A percentile compares a stretch with the other conserved stretches of the same genome.
Evolutionary conservation across 1,140 invertebrate genomes (phyloP).

Genomic region (Lordiphosa mommai): DNA sequence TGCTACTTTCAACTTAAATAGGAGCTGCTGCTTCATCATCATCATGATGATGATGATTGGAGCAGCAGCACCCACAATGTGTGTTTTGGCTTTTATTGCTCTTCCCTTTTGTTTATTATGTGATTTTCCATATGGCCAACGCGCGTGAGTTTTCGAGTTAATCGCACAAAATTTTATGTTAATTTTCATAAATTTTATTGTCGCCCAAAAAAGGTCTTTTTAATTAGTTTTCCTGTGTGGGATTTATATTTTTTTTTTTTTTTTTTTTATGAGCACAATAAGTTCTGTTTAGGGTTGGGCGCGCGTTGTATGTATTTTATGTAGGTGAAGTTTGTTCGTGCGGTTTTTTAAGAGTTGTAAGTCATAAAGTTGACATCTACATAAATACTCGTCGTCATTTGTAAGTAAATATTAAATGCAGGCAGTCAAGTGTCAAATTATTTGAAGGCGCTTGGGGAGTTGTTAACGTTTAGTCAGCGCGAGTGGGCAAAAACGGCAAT

Average conservation of each 20-base stretch:
- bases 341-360: slow-evolving; percentile 65
- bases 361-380: slow-evolving; percentile 56
- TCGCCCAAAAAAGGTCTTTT: slow-evolving; percentile 66
- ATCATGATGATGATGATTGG: slow-evolving; percentile 23
- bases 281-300: slow-evolving; percentile 37
- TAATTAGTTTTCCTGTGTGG: slow-evolving; percentile 68
- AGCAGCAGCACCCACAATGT: slow-evolving; percentile 26
- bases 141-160: slow-evolving; percentile 64
- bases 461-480: slow-evolving; percentile 53
- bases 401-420: slow-evolving; percentile 6
- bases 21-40: slow-evolving; percentile 33
- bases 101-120: slow-evolving; percentile 72
- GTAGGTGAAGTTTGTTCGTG: slow-evolving; percentile 11
- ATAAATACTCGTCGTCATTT: slow-evolving; percentile 35
- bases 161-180: slow-evolving; percentile 77
- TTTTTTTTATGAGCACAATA: slow-evolving; percentile 36
- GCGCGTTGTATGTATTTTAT: background rate
- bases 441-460: slow-evolving; percentile 58
- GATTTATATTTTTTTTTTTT: slow-evolving; percentile 39
- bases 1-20: slow-evolving; percentile 37
- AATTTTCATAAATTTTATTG: slow-evolving; percentile 79
- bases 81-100: slow-evolving; percentile 72
- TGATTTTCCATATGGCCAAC: slow-evolving; percentile 68
- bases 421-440: slow-evolving; percentile 73
- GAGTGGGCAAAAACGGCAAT: slow-evolving; percentile 34